phyloP scores from a whole-genome alignment of 2,888 invertebrate species.

The Cecidostiba fungosa region DNA sequence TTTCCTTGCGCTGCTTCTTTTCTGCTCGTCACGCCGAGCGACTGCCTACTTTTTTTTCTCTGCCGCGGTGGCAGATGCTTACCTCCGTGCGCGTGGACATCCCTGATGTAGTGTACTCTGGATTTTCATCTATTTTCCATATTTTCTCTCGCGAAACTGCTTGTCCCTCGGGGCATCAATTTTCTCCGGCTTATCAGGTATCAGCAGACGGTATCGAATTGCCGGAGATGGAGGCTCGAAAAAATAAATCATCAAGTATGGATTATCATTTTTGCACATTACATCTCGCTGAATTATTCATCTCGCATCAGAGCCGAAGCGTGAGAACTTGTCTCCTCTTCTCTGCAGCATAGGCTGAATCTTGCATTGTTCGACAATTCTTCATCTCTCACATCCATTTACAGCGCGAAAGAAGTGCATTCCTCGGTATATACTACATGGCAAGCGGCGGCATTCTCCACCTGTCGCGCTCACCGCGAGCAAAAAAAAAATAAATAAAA shows the following conservation, averaged over 20 bases:
- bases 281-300: not conserved
- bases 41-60: not conserved
- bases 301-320: not conserved
- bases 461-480: not conserved
- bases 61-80: not conserved
- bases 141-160: slow-evolving; percentile 8
- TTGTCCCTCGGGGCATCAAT: not conserved
- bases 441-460: not conserved
- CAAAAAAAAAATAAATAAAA: too few species aligned
- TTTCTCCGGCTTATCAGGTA: not conserved
- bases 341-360: not conserved
- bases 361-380: not conserved
- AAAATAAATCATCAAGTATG: not conserved
- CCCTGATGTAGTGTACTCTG: not conserved
- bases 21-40: slow-evolving; percentile 38
- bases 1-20: slow-evolving; percentile 11
- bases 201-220: not conserved
- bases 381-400: slow-evolving; percentile 1
- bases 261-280: not conserved
- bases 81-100: not conserved
- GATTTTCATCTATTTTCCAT: slow-evolving; percentile 3
- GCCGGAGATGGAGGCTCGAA: not conserved
- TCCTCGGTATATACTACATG: not conserved
- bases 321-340: not conserved
- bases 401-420: not conserved